phyloP scores from a whole-genome alignment of 2,113 vertebrate genomes.

The Chaetops frenatus region DNA sequence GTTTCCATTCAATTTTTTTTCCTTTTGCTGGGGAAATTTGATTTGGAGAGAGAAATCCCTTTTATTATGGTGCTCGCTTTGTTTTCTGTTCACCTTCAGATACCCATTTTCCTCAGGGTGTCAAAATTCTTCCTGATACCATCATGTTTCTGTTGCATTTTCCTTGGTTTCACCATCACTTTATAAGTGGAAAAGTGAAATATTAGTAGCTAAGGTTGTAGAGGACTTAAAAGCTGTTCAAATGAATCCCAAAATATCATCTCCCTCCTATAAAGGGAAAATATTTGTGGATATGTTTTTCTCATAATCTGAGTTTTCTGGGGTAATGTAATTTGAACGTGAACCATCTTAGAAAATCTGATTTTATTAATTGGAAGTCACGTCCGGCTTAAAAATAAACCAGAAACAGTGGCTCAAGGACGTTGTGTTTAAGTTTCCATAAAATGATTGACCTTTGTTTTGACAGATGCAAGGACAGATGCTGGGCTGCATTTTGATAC shows the following conservation, averaged over 20 bases:
- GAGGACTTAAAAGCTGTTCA: not conserved
- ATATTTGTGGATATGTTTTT: not conserved
- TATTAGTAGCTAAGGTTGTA: not conserved
- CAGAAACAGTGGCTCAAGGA: not conserved
- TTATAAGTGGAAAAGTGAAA: not conserved
- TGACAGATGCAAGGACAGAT: not conserved
- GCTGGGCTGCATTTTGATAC: not conserved
- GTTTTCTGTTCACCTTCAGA: not conserved
- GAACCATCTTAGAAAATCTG: not conserved
- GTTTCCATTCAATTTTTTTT: not conserved
- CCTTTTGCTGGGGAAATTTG: not conserved
- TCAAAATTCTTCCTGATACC: not conserved
- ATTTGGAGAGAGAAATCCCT: not conserved
- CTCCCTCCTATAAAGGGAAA: not conserved
- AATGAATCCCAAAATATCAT: not conserved
- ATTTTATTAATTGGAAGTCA: not conserved
- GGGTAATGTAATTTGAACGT: not conserved
- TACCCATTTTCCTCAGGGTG: not conserved
- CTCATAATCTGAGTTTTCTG: not conserved
- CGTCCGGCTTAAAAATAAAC: not conserved
- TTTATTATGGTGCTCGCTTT: not conserved
- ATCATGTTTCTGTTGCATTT: not conserved
- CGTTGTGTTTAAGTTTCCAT: not conserved
- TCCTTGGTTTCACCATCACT: not conserved
- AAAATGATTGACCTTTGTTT: slow-evolving; percentile 34